These are phyloP conservation scores for Melanotaenia boesemani DNA, from an alignment of 2,797 vertebrate genomes.

Conservation along the genomic window DNA sequence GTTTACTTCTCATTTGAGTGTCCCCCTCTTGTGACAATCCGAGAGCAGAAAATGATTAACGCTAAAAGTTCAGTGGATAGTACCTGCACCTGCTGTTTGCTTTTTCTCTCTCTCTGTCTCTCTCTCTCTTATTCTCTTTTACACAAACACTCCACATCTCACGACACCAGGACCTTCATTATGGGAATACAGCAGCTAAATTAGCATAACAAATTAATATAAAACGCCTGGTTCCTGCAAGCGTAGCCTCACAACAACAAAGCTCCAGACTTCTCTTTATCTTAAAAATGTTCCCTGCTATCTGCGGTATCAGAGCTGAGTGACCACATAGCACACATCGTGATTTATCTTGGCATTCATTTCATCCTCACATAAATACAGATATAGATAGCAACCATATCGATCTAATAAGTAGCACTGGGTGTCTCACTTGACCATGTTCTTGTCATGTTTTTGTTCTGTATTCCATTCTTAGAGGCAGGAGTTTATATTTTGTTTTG, in stretches of 20 bases:
- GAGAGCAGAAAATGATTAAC: constrained; percentile 1
- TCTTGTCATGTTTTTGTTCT: not conserved
- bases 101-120: no score
- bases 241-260: constrained; percentile 11
- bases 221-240: constrained; percentile 5
- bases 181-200: constrained; percentile 23
- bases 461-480: not conserved
- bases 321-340: not conserved
- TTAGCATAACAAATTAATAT: constrained; percentile 49
- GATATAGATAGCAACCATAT: not conserved
- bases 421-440: not conserved
- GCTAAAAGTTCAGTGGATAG: not conserved
- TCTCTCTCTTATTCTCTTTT: not conserved
- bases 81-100: not conserved
- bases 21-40: not conserved
- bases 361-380: not conserved
- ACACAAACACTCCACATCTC: not conserved
- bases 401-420: not conserved
- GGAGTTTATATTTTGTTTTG: no score
- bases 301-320: constrained; percentile 7
- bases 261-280: constrained; percentile 17
- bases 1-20: not conserved
- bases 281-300: constrained; percentile 37
- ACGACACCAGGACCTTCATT: constrained; percentile 13
- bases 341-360: not conserved